Base-by-base conservation (phyloP, 1,140 invertebrate species). In the Druon quercuslanigerum region DNA sequence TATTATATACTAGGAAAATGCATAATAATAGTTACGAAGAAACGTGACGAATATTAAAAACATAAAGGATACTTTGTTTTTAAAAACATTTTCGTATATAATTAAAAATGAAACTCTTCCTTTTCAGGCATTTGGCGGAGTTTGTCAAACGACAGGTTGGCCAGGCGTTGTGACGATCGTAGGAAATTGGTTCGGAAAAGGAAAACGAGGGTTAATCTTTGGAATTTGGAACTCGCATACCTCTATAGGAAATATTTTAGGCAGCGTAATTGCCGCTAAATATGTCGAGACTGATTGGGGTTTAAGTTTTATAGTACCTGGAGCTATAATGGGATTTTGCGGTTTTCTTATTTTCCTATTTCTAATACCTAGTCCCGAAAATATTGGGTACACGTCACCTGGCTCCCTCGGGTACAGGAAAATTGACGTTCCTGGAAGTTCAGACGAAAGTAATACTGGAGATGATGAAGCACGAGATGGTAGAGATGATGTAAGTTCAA, bases 191-290 rank as follows among this genome's bases (percentile, higher is more conserved):
- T 99, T 98, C 92, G 98, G 97, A 1, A 98, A 96, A 91, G 94
- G 94, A 19, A 97, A 97, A 88, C 92, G 95, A 88, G 98, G 98
- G 20, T 91, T 99, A 9, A 98, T 99, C 80, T 99, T 99, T 91
- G 98, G 98, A 14, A 93, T 99, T 14, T 99, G 94, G 98, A 99
- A 99, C 91, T 98, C 98, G 1, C 98, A 99, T 84, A 99, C 98
- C 0, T 98, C 97, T 0, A 93, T 99, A 13, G 98, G 98, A 46
- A 99, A 99, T 89, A 99, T 99, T 87, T 87, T 99, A 70, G 98
- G 96, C 88, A 91, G 88, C 82, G 79, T 98, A 6, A 95, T 99
- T 75, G 97, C 98, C 11, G 96, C 96, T 0, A 87, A 93, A 52
- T 99, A 95, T 91, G 96, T 99, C 9, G 95, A 96, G 86, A 91